Conservation (phyloP, 1,140 invertebrate genomes). For the Drosophila kurseongensis region DNA sequence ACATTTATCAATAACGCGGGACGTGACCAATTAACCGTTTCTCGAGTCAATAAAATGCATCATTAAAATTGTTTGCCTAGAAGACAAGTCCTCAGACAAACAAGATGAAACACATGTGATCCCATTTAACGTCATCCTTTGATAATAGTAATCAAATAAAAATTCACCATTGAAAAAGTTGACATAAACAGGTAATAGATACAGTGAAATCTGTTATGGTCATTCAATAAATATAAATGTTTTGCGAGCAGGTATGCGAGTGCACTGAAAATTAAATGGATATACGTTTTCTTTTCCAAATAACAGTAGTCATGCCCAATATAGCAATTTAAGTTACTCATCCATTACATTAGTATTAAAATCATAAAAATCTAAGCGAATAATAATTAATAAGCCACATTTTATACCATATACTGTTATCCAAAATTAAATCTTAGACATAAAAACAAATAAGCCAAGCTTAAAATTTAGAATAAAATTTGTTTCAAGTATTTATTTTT, state of each 20-base stretch:
- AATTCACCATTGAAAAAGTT: constrained; percentile 6
- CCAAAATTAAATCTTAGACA: no score
- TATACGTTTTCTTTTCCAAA: no score
- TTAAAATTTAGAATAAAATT: no score
- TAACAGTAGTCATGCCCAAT: no score
- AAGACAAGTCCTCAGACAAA: constrained; percentile 14
- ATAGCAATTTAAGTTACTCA: no score
- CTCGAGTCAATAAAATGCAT: constrained; percentile 51
- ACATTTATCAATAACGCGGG: constrained; percentile 65
- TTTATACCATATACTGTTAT: no score
- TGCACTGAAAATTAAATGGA: background rate
- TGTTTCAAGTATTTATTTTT: no score
- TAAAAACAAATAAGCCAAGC: no score
- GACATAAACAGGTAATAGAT: constrained; percentile 23
- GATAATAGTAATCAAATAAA: constrained; percentile 31
- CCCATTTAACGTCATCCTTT: constrained; percentile 11
- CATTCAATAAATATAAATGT: constrained; percentile 1
- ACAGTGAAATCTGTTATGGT: constrained; percentile 7
- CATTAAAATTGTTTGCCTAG: constrained; percentile 24
- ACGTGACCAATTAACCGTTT: constrained; percentile 75
- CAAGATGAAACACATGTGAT: constrained; percentile 29
- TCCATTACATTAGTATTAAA: no score
- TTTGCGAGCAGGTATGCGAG: background rate
- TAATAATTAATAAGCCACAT: no score
- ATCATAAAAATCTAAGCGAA: no score